Conservation (phyloP, 2,113 vertebrate species). For the Otolemur garnettii region DNA sequence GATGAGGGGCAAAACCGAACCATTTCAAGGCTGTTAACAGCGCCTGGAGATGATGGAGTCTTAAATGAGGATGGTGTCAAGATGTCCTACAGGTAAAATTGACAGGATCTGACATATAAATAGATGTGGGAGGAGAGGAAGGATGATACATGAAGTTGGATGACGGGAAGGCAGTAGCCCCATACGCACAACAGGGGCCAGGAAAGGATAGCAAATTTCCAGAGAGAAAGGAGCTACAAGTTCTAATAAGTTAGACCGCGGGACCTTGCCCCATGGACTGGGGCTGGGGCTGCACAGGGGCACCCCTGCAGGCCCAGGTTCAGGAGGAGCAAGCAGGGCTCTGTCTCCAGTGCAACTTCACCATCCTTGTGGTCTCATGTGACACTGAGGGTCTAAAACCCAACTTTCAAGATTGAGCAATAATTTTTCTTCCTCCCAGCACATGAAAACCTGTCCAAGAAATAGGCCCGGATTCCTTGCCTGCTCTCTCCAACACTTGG, state of each 20-base stretch:
- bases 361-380: neutral
- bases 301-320: neutral
- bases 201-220: fast-evolving
- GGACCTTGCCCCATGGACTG: fast-evolving
- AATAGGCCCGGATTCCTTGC: neutral
- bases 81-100: fast-evolving
- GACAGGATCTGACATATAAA: fast-evolving
- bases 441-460: conserved; percentile 37
- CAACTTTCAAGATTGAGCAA: conserved; percentile 22
- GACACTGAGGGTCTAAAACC: neutral
- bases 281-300: fast-evolving
- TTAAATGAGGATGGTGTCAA: fast-evolving
- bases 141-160: fast-evolving
- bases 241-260: fast-evolving
- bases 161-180: neutral
- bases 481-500: neutral
- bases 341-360: fast-evolving
- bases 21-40: fast-evolving
- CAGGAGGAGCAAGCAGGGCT: fast-evolving
- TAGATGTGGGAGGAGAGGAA: no score
- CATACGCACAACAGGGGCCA: fast-evolving
- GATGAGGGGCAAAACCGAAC: neutral
- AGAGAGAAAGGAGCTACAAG: neutral
- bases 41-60: fast-evolving
- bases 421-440: neutral